Percentiles rank a stretch among this genome's conserved stretches.
Conservation (phyloP, 2,113 vertebrate genomes). For the Guaruba guarouba region DNA sequence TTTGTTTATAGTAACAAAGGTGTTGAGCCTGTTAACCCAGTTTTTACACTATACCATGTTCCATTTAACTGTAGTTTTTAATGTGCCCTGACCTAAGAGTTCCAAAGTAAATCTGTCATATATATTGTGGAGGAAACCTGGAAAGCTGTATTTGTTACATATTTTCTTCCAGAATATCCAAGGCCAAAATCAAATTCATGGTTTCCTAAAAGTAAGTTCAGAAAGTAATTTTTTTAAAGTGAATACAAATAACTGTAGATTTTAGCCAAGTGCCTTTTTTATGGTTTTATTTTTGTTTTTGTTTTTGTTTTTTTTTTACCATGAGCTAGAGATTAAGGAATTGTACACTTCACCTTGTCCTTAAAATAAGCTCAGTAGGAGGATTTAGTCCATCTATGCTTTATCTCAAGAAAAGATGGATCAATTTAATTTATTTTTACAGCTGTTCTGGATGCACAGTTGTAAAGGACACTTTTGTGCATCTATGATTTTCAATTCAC, state of each 20-base stretch:
- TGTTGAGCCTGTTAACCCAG: not conserved
- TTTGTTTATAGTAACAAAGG: constrained; percentile 28
- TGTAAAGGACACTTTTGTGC: not conserved
- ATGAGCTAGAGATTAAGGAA: not conserved
- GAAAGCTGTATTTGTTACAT: constrained; percentile 27
- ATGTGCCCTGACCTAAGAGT: not conserved
- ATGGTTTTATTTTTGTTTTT: not conserved
- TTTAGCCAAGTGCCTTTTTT: not conserved
- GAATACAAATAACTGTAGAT: not conserved
- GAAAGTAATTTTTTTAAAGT: not conserved
- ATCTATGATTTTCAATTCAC: not conserved
- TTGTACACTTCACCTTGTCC: not conserved
- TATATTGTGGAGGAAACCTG: constrained; percentile 37
- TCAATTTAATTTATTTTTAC: not conserved
- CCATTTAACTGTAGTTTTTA: not conserved
- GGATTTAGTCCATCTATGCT: not conserved
- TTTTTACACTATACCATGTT: constrained; percentile 34
- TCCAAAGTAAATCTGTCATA: constrained; percentile 54
- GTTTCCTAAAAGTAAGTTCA: constrained; percentile 32
- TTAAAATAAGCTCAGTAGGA: not conserved
- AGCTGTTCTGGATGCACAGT: not conserved
- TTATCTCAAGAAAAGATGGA: not conserved
- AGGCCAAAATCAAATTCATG: constrained; percentile 57
- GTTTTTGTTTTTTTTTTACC: not conserved
- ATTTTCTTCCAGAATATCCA: constrained; percentile 34